These are phyloP conservation scores for Neodiprion virginianus DNA, from an alignment of 1,140 invertebrate species.

Conservation along the genomic window DNA sequence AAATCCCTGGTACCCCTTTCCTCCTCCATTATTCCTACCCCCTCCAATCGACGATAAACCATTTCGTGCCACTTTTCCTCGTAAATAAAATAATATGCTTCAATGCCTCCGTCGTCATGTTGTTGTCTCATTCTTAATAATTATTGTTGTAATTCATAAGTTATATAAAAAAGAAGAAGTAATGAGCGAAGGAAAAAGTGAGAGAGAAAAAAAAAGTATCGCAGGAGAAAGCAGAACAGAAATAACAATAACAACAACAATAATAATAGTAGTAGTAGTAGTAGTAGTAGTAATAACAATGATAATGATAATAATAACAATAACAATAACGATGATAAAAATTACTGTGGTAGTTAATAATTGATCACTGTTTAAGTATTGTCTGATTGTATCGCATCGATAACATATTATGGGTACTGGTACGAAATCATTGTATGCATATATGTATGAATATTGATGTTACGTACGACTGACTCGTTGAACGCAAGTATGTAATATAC, in stretches of 20 bases:
- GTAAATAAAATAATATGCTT: slow-evolving; percentile 44
- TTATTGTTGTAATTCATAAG: slow-evolving; percentile 47
- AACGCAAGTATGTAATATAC: too few relatives aligned
- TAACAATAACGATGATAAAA: neutral
- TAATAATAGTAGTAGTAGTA: neutral
- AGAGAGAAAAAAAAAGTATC: neutral
- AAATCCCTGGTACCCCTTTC: neutral
- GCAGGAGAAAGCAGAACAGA: neutral
- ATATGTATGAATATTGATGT: too few relatives aligned
- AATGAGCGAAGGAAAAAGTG: neutral
- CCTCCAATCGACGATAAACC: slow-evolving; percentile 16
- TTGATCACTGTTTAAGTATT: slow-evolving; percentile 64
- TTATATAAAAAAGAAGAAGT: slow-evolving; percentile 41
- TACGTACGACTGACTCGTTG: too few relatives aligned
- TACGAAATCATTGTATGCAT: too few relatives aligned
- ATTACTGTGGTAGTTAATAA: neutral
- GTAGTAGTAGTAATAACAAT: neutral
- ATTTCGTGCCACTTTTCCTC: slow-evolving; percentile 26
- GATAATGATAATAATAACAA: neutral
- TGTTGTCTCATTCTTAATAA: slow-evolving; percentile 63
- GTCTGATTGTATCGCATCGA: slow-evolving; percentile 65
- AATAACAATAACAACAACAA: neutral
- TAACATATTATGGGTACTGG: slow-evolving; percentile 42
- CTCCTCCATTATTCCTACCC: neutral
- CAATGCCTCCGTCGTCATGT: slow-evolving; percentile 64